These are phyloP conservation scores for Diploscapter pachys DNA, from an alignment of 1,140 invertebrate species.

Conservation along the genomic window DNA sequence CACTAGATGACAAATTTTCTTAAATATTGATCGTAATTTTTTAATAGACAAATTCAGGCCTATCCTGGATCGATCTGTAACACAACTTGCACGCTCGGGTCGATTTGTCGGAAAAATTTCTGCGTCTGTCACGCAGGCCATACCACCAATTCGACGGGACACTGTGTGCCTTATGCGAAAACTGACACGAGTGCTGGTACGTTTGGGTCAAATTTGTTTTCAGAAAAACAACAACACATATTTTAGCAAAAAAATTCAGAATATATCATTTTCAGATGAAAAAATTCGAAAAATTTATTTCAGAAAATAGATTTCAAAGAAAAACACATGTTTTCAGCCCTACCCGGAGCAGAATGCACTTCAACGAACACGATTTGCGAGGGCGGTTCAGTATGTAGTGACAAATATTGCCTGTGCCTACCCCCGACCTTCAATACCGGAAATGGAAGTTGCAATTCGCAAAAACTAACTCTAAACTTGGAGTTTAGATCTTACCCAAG, in stretches of 20 bases:
- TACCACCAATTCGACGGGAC: constrained; percentile 17
- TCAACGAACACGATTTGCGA: not conserved
- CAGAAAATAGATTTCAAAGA: not conserved
- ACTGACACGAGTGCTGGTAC: constrained; percentile 9
- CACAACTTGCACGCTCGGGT: constrained; percentile 10
- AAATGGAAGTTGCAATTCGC: too few relatives aligned
- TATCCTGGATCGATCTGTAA: constrained; percentile 8
- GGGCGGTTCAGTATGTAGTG: constrained; percentile 19
- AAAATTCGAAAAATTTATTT: not conserved
- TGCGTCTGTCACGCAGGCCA: constrained; percentile 19
- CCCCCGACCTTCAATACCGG: too few relatives aligned
- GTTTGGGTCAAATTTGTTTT: not conserved
- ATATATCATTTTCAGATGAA: too few relatives aligned
- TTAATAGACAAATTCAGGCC: not conserved
- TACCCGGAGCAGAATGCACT: too few relatives aligned
- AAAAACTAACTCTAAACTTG: too few relatives aligned
- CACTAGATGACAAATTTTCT: too few relatives aligned
- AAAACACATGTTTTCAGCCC: too few relatives aligned
- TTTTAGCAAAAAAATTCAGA: too few relatives aligned
- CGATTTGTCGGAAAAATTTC: constrained; percentile 13
- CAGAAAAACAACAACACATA: too few relatives aligned
- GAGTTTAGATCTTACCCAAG: too few relatives aligned
- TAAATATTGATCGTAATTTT: too few relatives aligned
- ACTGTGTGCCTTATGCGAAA: constrained; percentile 16
- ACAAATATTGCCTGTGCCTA: not conserved